These are phyloP conservation scores for Macrostomum lignano DNA, from an alignment of 1,140 invertebrate genomes.

Conservation along the genomic window DNA sequence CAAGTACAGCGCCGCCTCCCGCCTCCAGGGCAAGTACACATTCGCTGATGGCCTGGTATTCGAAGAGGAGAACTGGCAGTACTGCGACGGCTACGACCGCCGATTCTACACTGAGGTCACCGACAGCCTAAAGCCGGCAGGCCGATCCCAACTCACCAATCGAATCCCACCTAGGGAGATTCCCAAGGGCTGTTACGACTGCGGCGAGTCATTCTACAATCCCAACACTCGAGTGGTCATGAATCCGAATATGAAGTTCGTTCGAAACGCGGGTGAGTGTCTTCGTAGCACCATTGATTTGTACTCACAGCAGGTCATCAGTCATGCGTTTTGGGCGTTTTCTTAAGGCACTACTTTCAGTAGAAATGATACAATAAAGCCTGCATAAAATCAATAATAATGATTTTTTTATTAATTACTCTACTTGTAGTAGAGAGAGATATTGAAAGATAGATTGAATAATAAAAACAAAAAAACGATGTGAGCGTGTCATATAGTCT, in stretches of 20 bases:
- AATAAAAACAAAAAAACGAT: too few species aligned
- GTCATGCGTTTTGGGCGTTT: too few species aligned
- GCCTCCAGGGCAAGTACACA: slow-evolving; percentile 26
- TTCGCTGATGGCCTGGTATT: slow-evolving; percentile 29
- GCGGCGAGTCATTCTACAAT: slow-evolving; percentile 30
- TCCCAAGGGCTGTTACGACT: slow-evolving; percentile 28
- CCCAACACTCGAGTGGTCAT: slow-evolving; percentile 23
- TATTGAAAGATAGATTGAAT: too few species aligned
- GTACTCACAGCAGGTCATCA: slow-evolving; percentile 6
- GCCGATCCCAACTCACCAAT: slow-evolving; percentile 25
- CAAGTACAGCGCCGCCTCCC: too few species aligned
- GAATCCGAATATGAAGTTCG: slow-evolving; percentile 25
- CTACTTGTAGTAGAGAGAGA: too few species aligned
- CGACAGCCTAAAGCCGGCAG: slow-evolving; percentile 23
- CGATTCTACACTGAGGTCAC: slow-evolving; percentile 28
- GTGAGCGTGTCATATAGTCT: too few species aligned
- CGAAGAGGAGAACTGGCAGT: slow-evolving; percentile 27
- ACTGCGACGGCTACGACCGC: slow-evolving; percentile 29
- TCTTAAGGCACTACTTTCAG: too few species aligned
- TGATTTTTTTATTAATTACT: too few species aligned
- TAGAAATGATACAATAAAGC: too few species aligned
- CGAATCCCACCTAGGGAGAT: slow-evolving; percentile 20
- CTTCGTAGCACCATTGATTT: neutral
- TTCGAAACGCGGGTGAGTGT: slow-evolving; percentile 25
- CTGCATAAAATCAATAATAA: too few species aligned